phyloP scores from a whole-genome alignment of 2,797 vertebrate species.

The Melanotaenia boesemani region DNA sequence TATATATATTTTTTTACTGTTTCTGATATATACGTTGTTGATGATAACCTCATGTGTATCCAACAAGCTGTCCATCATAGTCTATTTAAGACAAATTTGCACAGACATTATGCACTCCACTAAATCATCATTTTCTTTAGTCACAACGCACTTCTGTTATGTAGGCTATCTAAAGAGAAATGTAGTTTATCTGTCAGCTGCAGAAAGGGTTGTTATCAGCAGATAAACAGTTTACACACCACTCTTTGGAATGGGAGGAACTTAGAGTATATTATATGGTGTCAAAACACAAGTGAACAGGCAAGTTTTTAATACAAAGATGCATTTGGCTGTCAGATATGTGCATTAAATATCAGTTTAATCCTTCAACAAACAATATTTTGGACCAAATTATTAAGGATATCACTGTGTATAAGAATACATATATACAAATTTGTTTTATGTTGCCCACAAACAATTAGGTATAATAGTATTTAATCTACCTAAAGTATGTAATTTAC shows the following conservation, averaged over 20 bases:
- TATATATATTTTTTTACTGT: not conserved
- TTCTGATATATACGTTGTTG: not conserved
- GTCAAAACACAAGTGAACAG: slow-evolving; percentile 43
- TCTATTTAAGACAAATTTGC: slow-evolving; percentile 11
- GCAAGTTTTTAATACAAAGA: slow-evolving; percentile 16
- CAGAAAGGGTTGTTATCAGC: slow-evolving; percentile 56
- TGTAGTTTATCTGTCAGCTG: slow-evolving; percentile 53
- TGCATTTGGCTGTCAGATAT: not conserved
- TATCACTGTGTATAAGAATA: not conserved
- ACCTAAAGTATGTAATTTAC: not conserved
- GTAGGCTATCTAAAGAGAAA: slow-evolving; percentile 21
- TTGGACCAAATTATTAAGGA: not conserved
- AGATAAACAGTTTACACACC: slow-evolving; percentile 56
- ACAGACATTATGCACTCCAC: not conserved
- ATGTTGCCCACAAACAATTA: not conserved
- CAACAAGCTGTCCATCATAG: not conserved
- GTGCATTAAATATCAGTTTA: slow-evolving; percentile 3
- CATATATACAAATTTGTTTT: not conserved
- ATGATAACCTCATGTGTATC: not conserved
- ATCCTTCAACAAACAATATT: not conserved
- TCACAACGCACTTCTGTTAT: slow-evolving; percentile 23
- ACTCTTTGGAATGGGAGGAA: slow-evolving; percentile 49
- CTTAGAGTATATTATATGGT: slow-evolving; percentile 27
- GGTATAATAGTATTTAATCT: not conserved
- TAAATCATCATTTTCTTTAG: slow-evolving; percentile 16